Percentiles rank a stretch among this genome's conserved stretches.
Evolutionary conservation across 2,797 vertebrate genomes (phyloP).

Genomic region (Labroides dimidiatus): DNA sequence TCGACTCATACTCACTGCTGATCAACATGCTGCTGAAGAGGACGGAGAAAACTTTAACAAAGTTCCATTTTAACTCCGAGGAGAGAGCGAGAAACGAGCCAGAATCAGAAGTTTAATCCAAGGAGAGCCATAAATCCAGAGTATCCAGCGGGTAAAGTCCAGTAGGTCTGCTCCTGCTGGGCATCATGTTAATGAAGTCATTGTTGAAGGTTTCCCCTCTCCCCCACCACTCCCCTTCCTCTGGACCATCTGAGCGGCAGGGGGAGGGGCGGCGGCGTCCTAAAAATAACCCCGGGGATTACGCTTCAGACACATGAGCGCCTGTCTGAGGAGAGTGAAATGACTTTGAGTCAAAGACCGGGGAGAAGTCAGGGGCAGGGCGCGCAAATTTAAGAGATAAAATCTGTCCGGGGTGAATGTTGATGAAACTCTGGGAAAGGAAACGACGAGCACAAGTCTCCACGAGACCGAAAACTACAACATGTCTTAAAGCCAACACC

Average conservation of each 20-base stretch:
- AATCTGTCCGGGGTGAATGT: neutral
- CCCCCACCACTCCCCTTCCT: conserved; percentile 71
- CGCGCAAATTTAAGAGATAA: conserved; percentile 16
- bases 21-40: conserved; percentile 78
- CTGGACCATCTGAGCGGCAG: conserved; percentile 63
- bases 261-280: conserved; percentile 7
- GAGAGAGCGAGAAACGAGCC: neutral
- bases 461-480: neutral
- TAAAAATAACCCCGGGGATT: conserved; percentile 61
- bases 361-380: neutral
- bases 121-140: conserved; percentile 24
- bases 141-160: neutral
- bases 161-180: conserved; percentile 45
- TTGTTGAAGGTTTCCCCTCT: conserved; percentile 68
- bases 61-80: conserved; percentile 43
- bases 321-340: conserved; percentile 11
- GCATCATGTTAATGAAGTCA: conserved; percentile 72
- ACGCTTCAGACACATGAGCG: conserved; percentile 28
- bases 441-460: conserved; percentile 40
- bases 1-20: conserved; percentile 79
- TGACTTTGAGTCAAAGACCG: neutral
- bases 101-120: conserved; percentile 19
- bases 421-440: neutral
- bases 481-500: neutral
- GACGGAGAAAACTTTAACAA: conserved; percentile 32